These are phyloP conservation scores for Anaspis maculata DNA, from an alignment of 2,888 invertebrate species.

Conservation along the genomic window DNA sequence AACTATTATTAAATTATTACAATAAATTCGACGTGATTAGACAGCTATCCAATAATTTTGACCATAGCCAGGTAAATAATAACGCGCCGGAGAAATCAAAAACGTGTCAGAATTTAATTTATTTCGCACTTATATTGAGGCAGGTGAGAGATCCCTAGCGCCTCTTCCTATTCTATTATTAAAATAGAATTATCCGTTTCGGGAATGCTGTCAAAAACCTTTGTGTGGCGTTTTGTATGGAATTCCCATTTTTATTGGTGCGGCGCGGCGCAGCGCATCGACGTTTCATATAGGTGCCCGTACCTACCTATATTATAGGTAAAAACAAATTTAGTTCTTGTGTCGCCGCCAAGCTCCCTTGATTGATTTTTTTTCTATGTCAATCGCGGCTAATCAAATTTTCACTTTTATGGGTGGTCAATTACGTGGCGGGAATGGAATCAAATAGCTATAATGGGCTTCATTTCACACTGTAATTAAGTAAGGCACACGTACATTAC, in stretches of 20 bases:
- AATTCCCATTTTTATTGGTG: too few relatives aligned
- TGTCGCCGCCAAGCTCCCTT: conserved; percentile 10
- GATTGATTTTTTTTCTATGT: conserved; percentile 13
- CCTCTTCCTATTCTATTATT: conserved; percentile 2
- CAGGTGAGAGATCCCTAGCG: conserved; percentile 7
- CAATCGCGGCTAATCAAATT: conserved; percentile 16
- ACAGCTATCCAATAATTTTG: too few relatives aligned
- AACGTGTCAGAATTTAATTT: conserved; percentile 13
- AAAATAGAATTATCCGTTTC: conserved; percentile 2
- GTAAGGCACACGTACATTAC: conserved; percentile 18
- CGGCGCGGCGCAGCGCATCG: too few relatives aligned
- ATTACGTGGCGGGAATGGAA: conserved; percentile 15
- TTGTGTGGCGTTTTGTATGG: not conserved
- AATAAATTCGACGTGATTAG: conserved; percentile 12
- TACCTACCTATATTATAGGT: conserved; percentile 4
- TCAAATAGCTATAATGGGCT: conserved; percentile 17
- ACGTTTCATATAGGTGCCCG: too few relatives aligned
- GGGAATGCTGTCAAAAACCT: conserved; percentile 4
- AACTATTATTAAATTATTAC: conserved; percentile 13
- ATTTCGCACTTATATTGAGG: conserved; percentile 10
- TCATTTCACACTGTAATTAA: conserved; percentile 18
- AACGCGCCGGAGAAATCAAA: conserved; percentile 4
- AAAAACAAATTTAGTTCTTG: conserved; percentile 15
- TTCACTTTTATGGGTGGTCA: conserved; percentile 17
- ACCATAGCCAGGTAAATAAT: conserved; percentile 9